phyloP scores from a whole-genome alignment of 2,113 vertebrate species.

The Alligator sinensis region DNA sequence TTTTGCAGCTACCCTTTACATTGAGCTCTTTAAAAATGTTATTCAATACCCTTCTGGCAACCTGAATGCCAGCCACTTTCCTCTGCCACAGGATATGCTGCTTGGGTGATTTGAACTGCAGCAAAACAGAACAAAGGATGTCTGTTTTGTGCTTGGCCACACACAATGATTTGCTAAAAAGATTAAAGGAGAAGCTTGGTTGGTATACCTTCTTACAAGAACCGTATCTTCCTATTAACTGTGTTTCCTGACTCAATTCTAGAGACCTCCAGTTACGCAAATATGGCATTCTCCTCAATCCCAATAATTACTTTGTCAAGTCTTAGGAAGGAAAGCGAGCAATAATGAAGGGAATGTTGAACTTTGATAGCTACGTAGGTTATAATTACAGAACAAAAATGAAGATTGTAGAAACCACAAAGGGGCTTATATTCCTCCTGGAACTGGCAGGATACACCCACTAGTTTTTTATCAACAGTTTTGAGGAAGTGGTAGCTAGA shows the following conservation, averaged over 20 bases:
- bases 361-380: background rate
- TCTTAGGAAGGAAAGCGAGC: background rate
- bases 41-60: background rate
- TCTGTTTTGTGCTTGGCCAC: background rate
- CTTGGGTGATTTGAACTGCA: background rate
- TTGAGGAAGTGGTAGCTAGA: background rate
- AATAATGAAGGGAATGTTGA: background rate
- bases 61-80: background rate
- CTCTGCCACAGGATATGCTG: background rate
- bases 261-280: background rate
- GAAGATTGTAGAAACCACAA: background rate
- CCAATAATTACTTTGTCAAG: background rate
- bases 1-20: background rate
- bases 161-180: background rate
- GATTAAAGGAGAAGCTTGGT: background rate
- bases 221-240: background rate
- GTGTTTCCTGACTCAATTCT: background rate
- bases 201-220: background rate
- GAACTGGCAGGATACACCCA: background rate
- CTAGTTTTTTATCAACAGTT: background rate
- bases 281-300: background rate
- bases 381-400: background rate
- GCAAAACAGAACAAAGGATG: background rate
- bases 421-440: background rate
- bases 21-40: background rate